Evolutionary conservation across 1,140 invertebrate species (phyloP).

Genomic region (Euwallacea similis): DNA sequence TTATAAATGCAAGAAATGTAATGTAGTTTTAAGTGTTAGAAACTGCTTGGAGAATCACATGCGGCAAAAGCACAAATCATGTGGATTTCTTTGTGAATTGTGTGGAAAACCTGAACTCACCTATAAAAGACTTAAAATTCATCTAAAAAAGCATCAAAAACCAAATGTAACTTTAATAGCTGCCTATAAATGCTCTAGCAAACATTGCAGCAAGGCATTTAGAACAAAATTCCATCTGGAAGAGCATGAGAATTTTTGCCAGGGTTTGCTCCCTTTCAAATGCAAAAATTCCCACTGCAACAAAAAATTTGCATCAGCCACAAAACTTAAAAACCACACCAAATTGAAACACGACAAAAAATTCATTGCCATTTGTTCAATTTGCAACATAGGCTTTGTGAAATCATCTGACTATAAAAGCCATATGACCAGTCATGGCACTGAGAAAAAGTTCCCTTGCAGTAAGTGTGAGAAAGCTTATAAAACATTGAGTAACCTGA

Average conservation of each 20-base stretch:
- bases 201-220: constrained; percentile 34
- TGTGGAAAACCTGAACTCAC: constrained; percentile 31
- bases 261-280: constrained; percentile 44
- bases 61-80: constrained; percentile 31
- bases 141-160: constrained; percentile 31
- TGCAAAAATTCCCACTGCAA: constrained; percentile 45
- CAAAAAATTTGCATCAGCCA: constrained; percentile 49
- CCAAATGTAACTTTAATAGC: constrained; percentile 15
- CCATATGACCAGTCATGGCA: constrained; percentile 47
- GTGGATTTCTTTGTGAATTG: constrained; percentile 37
- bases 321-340: constrained; percentile 49
- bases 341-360: constrained; percentile 51
- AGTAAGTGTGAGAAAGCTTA: constrained; percentile 49
- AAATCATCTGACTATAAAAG: constrained; percentile 50
- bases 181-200: constrained; percentile 33
- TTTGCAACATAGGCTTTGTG: constrained; percentile 51
- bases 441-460: constrained; percentile 50
- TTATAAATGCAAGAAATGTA: constrained; percentile 42
- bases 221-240: constrained; percentile 42
- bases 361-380: constrained; percentile 49
- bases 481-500: constrained; percentile 51
- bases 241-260: constrained; percentile 50
- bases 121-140: constrained; percentile 24
- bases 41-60: constrained; percentile 22
- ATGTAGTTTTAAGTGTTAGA: constrained; percentile 33